Percentiles rank a stretch among this genome's conserved stretches.
Conservation (phyloP, 1,140 invertebrate species). For the Globodera rostochiensis region DNA sequence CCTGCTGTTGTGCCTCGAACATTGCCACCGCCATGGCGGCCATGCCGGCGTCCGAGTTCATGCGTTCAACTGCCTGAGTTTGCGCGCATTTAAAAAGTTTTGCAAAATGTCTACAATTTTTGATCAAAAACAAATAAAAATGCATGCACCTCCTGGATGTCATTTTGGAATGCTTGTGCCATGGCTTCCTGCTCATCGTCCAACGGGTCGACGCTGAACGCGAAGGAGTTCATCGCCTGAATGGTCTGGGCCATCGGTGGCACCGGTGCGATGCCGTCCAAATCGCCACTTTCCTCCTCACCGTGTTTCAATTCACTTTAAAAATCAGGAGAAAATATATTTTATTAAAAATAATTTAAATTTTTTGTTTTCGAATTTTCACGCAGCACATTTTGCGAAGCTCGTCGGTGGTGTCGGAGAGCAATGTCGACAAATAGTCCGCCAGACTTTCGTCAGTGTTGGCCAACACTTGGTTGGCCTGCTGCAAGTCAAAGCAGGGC, state of each 20-base stretch:
- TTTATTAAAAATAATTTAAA: background rate
- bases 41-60: slow-evolving; percentile 23
- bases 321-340: background rate
- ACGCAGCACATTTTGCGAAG: slow-evolving; percentile 16
- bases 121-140: slow-evolving; percentile 32
- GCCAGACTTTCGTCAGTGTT: slow-evolving; percentile 32
- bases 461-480: slow-evolving; percentile 26
- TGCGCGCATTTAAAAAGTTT: slow-evolving; percentile 11
- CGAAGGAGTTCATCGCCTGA: slow-evolving; percentile 43
- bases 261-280: slow-evolving; percentile 30
- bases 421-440: slow-evolving; percentile 36
- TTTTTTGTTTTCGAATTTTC: background rate
- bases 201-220: slow-evolving; percentile 46
- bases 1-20: slow-evolving; percentile 3
- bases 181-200: slow-evolving; percentile 33
- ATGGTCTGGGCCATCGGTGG: slow-evolving; percentile 39
- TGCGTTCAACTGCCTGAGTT: slow-evolving; percentile 24
- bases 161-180: slow-evolving; percentile 40
- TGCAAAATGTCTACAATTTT: slow-evolving; percentile 14
- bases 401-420: slow-evolving; percentile 39
- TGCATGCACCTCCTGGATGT: slow-evolving; percentile 38
- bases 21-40: background rate
- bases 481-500: slow-evolving; percentile 39
- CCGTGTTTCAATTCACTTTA: slow-evolving; percentile 47
- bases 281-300: slow-evolving; percentile 46